Base-by-base conservation (phyloP, 2,113 vertebrate species). In the Myrmecobius fasciatus region DNA sequence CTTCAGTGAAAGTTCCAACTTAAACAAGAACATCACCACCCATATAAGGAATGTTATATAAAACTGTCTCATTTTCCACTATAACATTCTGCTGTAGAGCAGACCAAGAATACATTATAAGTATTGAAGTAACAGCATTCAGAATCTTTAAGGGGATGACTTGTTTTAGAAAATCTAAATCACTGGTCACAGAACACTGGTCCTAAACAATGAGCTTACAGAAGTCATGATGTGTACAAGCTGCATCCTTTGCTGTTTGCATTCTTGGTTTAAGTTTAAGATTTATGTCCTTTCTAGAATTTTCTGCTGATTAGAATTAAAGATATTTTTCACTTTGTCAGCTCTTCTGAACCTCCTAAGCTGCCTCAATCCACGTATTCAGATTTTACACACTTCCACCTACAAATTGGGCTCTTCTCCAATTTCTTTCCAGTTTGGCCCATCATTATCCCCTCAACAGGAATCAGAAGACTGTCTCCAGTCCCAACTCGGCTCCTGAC, bases 41-140 rank as follows among this genome's bases (percentile, higher is more conserved):
- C 99, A 99, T 99, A 94, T 99, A 99, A 0, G 99, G 99, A 98
- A 99, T 99, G 98, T 99, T 99, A 98, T 99, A 99, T 92, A 99
- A 98, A 98, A 99, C 99, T 4, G 99, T 99, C 98, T 99, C 99
- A 97, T 99, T 99, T 98, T 99, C 99, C 95, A 99, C 99, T 99
- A 99, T 99, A 97, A 99, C 99, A 98, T 99, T 99, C 97, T 99
- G 99, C 97, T 99, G 99, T 96, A 99, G 99, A 0, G 99, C 99
- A 9, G 99, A 99, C 99, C 99, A 99, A 8, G 99, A 99, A 97
- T 99, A 99, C 99, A 99, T 99, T 96, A 99, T 99, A 3, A 99
- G 99, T 4, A 99, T 99, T 6, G 99, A 99, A 48, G 99, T 99
- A 89, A 99, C 99, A 0, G 99, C 99, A 93, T 99, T 99, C 89